phyloP scores from a whole-genome alignment of 2,888 invertebrate species.

The Euplexia lucipara region DNA sequence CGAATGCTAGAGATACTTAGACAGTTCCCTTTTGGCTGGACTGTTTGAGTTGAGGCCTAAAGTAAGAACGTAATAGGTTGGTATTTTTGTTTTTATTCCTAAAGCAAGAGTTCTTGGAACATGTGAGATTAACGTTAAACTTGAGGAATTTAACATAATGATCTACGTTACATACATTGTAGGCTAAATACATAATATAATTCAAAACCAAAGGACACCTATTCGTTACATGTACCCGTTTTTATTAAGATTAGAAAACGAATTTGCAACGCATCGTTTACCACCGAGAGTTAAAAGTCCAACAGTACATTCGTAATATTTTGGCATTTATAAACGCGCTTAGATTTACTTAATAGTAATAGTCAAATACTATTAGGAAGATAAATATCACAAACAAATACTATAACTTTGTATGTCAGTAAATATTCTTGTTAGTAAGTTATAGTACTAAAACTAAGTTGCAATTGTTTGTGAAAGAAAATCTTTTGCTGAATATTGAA shows the following conservation, averaged over 20 bases:
- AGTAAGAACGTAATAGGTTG: too few species aligned
- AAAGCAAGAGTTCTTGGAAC: background rate
- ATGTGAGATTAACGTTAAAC: background rate
- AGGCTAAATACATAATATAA: background rate
- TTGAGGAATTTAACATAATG: background rate
- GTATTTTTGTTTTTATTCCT: background rate
- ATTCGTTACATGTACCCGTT: too few species aligned
- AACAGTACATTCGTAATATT: background rate
- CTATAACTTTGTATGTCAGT: background rate
- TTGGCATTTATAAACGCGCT: background rate
- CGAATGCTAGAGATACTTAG: too few species aligned
- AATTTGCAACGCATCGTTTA: too few species aligned
- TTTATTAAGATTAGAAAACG: too few species aligned
- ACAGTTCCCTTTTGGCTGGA: too few species aligned
- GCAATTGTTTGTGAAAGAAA: constrained; percentile 11
- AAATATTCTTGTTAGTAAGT: constrained; percentile 1
- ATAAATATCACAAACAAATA: background rate
- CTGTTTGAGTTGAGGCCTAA: too few species aligned
- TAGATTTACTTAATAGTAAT: background rate
- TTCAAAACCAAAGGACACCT: too few species aligned
- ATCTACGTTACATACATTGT: too few species aligned
- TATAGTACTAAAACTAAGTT: background rate
- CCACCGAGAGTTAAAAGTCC: too few species aligned
- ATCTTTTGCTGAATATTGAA: constrained; percentile 49
- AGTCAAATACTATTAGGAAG: background rate